Evolutionary conservation across 2,113 vertebrate species (phyloP).

Genomic region (Ibidorhyncha struthersii): DNA sequence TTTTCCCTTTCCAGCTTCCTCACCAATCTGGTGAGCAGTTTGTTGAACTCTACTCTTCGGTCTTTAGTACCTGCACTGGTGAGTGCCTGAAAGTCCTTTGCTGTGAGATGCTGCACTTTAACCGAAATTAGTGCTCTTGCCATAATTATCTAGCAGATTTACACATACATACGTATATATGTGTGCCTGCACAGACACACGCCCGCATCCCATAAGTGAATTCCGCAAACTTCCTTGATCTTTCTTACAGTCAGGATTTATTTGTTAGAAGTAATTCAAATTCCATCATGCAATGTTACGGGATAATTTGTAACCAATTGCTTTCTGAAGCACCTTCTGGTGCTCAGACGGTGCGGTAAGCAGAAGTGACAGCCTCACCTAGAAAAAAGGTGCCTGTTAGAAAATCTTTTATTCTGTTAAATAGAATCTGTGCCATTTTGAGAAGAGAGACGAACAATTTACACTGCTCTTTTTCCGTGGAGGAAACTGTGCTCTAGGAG

Average conservation of each 20-base stretch:
- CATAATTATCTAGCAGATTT: not conserved
- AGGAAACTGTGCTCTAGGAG: not conserved
- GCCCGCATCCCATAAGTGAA: not conserved
- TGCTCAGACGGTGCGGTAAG: fast-evolving
- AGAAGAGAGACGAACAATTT: not conserved
- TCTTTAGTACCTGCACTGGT: not conserved
- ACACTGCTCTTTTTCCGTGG: not conserved
- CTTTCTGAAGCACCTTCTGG: not conserved
- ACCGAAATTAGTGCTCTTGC: not conserved
- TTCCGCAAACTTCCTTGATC: not conserved
- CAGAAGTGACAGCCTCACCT: not conserved
- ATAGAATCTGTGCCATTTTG: not conserved
- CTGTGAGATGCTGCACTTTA: not conserved
- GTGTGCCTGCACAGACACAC: not conserved
- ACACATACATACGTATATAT: fast-evolving
- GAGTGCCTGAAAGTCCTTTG: not conserved
- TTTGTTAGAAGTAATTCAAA: not conserved
- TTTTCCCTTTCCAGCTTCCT: constrained; percentile 10
- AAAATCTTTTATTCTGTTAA: not conserved
- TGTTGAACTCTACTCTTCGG: not conserved
- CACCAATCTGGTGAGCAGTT: not conserved
- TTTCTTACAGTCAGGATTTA: not conserved
- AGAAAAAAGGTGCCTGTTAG: not conserved
- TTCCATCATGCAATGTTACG: not conserved
- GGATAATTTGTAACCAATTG: not conserved